Base-by-base conservation (phyloP, 1,140 invertebrate genomes). In the Zophobas atratus region DNA sequence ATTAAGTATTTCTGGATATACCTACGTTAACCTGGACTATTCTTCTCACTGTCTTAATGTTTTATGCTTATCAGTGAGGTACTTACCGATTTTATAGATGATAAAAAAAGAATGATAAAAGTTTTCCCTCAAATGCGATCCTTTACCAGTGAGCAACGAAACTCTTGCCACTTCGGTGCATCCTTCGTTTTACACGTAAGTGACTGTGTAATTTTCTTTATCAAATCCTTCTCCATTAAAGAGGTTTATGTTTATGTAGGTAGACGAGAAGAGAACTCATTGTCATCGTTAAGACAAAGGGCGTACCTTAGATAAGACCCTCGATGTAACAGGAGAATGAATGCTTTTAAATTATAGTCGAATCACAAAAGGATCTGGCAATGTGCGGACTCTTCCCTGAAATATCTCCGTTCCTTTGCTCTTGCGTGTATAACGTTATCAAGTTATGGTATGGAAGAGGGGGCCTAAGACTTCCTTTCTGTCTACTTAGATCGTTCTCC, bases 281-380 rank as follows among this genome's bases (percentile, higher is more conserved):
- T 67, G 60, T 67, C 60, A 67, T 67, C 60, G 60, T 67, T 67
- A 67, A 67, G 60, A 67, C 60, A 67, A 67, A 67, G 60, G 60
- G 60, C 60, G 60, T 76, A 76, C 75, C 75, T 76, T 70, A 76
- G 75, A 76, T 76, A 76, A 76, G 75, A 60, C 57, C 67, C 41
- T 48, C 67, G 63, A 70, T 76, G 75, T 70, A 76, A 76, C 75
- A 76, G 60, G 39, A 70, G 75, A 76, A 76, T 76, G 75, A 76
- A 76, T 70, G 75, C 75, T 76, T 76, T 76, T 70, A 76, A 76
- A 76, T 76, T 76, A 76, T 76, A 76, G 46, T 48, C 57, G 75
- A 76, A 76, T 76, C 75, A 76, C 75, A 76, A 76, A 76, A 46
- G 57, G 75, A 76, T 76, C 57, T 56, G 57, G 57, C 57, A 63